phyloP scores from a whole-genome alignment of 2,797 vertebrate species.

The Enteromius viviparus region DNA sequence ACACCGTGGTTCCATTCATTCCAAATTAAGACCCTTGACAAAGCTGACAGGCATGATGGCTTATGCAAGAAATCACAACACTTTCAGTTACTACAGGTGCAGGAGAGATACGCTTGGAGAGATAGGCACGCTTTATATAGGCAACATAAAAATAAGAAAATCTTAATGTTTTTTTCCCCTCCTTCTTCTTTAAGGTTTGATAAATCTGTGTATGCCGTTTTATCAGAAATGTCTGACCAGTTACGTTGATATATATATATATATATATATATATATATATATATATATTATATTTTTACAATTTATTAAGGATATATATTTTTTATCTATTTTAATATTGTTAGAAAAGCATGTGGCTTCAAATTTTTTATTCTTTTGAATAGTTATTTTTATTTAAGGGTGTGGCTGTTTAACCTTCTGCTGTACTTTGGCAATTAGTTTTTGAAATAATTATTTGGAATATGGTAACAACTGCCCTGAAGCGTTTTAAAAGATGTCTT shows the following conservation, averaged over 20 bases:
- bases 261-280: too few species aligned
- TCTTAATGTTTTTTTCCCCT: background rate
- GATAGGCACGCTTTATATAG: background rate
- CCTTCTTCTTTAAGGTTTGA: background rate
- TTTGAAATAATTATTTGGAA: conserved; percentile 27
- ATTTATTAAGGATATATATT: background rate
- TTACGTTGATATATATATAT: background rate
- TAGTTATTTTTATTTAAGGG: background rate
- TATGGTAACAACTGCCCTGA: conserved; percentile 60
- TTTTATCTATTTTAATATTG: background rate
- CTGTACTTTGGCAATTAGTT: conserved; percentile 17
- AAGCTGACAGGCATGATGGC: conserved; percentile 22
- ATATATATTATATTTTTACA: background rate
- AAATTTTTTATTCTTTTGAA: background rate
- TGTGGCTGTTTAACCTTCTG: background rate
- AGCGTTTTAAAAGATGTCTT: conserved; percentile 79
- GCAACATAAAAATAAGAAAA: background rate
- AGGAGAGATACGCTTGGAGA: background rate
- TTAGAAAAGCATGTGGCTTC: background rate
- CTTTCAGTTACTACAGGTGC: background rate
- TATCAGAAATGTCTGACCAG: background rate
- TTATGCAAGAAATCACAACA: conserved; percentile 15
- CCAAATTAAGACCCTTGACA: conserved; percentile 33
- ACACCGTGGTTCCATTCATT: background rate
- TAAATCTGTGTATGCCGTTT: background rate